Evolutionary conservation across 2,888 invertebrate genomes (phyloP).

Genomic region (Troilus luridus): DNA sequence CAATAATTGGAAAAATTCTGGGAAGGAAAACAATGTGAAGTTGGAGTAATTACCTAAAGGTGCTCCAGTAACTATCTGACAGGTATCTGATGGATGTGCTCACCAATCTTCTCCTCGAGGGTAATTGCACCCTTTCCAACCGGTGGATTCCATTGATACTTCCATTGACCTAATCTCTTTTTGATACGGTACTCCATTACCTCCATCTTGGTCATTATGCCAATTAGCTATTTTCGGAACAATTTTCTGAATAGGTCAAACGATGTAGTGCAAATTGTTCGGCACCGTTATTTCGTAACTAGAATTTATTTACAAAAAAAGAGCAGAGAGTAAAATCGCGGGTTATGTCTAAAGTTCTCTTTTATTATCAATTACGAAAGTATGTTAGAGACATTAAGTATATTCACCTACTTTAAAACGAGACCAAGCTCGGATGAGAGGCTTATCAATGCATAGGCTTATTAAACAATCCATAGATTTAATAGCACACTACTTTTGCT

Average conservation of each 20-base stretch:
- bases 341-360: no score
- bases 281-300: background rate
- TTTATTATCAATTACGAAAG: no score
- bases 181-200: background rate
- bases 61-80: background rate
- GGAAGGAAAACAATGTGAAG: conserved; percentile 13
- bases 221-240: background rate
- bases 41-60: background rate
- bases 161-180: conserved; percentile 2
- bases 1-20: background rate
- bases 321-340: no score
- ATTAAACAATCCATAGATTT: no score
- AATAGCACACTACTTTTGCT: no score
- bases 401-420: no score
- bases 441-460: no score
- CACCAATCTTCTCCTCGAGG: background rate
- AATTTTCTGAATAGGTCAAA: background rate
- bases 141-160: background rate
- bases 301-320: background rate
- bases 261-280: background rate
- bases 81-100: conserved; percentile 20
- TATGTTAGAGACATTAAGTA: no score
- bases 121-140: background rate
- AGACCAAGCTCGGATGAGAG: no score
- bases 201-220: background rate